These are phyloP conservation scores for Trichacis sp. DNA, from an alignment of 2,888 invertebrate species.

Conservation along the genomic window DNA sequence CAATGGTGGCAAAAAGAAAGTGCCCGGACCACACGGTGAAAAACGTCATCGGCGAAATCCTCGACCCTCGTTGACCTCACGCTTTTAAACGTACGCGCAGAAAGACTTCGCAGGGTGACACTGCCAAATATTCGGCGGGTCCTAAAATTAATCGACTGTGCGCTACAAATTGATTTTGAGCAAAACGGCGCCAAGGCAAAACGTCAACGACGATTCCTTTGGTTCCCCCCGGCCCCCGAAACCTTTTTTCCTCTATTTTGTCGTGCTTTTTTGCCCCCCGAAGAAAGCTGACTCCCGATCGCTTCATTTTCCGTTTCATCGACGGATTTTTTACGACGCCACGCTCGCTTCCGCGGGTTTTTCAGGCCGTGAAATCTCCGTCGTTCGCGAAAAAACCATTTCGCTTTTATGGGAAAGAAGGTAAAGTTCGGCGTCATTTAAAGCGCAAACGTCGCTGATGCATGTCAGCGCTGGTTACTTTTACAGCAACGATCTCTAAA, in stretches of 20 bases:
- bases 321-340: neutral
- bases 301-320: neutral
- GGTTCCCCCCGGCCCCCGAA: neutral
- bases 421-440: conserved; percentile 15
- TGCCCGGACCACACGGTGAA: conserved; percentile 12
- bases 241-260: too few species aligned
- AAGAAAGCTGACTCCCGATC: neutral
- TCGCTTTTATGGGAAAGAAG: conserved; percentile 22
- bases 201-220: neutral
- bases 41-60: conserved; percentile 12
- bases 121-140: conserved; percentile 33
- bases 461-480: conserved; percentile 7
- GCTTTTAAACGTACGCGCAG: neutral
- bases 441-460: conserved; percentile 7
- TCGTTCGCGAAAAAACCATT: conserved; percentile 16
- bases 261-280: too few species aligned
- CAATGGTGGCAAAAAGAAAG: neutral
- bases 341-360: conserved; percentile 1
- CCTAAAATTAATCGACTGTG: conserved; percentile 57
- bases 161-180: conserved; percentile 60
- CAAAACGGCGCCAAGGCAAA: conserved; percentile 40
- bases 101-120: conserved; percentile 8
- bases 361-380: conserved; percentile 1
- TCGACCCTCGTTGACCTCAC: conserved; percentile 23
- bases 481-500: conserved; percentile 5